These are phyloP conservation scores for Craniophora ligustri DNA, from an alignment of 2,888 invertebrate species.

Conservation along the genomic window DNA sequence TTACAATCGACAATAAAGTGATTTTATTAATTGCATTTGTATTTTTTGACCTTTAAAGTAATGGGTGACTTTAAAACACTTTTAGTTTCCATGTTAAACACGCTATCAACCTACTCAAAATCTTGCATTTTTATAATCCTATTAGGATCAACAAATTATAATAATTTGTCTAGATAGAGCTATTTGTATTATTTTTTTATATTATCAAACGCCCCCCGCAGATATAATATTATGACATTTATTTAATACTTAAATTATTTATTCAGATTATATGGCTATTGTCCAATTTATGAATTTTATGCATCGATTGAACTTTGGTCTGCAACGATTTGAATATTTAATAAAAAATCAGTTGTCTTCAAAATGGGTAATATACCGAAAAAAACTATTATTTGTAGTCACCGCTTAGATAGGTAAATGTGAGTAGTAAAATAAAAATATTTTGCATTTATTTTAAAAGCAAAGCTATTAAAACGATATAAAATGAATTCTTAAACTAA, in stretches of 20 bases:
- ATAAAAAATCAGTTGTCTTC: slow-evolving; percentile 42
- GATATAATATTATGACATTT: slow-evolving; percentile 60
- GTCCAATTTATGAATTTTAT: slow-evolving; percentile 56
- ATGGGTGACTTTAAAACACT: slow-evolving; percentile 34
- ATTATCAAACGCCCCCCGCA: slow-evolving; percentile 51
- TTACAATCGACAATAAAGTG: slow-evolving; percentile 42
- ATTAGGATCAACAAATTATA: slow-evolving; percentile 24
- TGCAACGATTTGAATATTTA: slow-evolving; percentile 36
- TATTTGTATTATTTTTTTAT: slow-evolving; percentile 34
- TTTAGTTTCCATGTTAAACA: slow-evolving; percentile 28
- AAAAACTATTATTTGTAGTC: slow-evolving; percentile 25
- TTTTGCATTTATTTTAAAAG: slow-evolving; percentile 10
- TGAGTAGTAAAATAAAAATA: slow-evolving; percentile 11
- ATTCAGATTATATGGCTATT: slow-evolving; percentile 45
- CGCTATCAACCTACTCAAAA: slow-evolving; percentile 32
- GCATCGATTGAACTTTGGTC: slow-evolving; percentile 48
- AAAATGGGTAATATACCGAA: slow-evolving; percentile 30
- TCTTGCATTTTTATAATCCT: slow-evolving; percentile 24
- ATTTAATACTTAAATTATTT: slow-evolving; percentile 62
- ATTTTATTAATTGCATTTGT: slow-evolving; percentile 40
- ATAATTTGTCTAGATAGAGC: slow-evolving; percentile 28
- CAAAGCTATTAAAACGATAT: slow-evolving; percentile 36
- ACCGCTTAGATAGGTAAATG: slow-evolving; percentile 32
- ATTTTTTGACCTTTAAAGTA: slow-evolving; percentile 46
- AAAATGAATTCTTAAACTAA: slow-evolving; percentile 26